Base-by-base conservation (phyloP, 2,113 vertebrate genomes). In the Herpetotheres cachinnans region DNA sequence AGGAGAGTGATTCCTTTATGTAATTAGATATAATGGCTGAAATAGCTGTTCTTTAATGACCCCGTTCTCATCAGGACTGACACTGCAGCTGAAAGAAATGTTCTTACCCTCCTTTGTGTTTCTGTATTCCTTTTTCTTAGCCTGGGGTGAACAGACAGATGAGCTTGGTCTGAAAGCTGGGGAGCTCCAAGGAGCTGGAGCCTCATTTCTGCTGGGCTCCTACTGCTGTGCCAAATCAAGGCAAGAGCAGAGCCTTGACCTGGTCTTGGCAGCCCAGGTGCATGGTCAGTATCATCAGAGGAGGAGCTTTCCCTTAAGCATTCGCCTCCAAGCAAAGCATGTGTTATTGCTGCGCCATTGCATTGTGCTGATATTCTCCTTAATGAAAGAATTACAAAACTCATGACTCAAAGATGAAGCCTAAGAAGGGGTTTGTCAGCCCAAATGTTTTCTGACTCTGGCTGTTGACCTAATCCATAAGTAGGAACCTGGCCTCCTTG, bases 31-130 rank as follows among this genome's bases (percentile, higher is more conserved):
- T 70, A 90, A 93, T 83, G 59, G 66, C 79, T 91, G 71, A 91
- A 96, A 94, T 90, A 91, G 74, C 79, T 94, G 73, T 94, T 86
- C 74, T 80, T 92, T 90, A 80, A 58, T 86, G 87, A 94, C 93
- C 82, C 55, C 70, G 71, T 96, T 96, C 95, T 91, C 71, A 42
- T 90, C 70, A 78, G 55, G 24, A 79, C 74, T 71, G 73, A 78
- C 42, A 16, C 50, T 56, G 78, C 66, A 82, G 83, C 73, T 1
- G 4, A 29, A 91, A 82, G 49, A 69, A 86, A 76, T 13, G 71
- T 81, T 90, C 86, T 88, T 83, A 55, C 18, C 44, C 34, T 95
- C 42, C 38, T 89, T 77, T 85, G 40, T 74, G 42, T 54, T 58
- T 44, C 74, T 81, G 9, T 34, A 5, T 58, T 89, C 22, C 16